Conservation (phyloP, 2,888 invertebrate species). For the Sthenelais limicola region DNA sequence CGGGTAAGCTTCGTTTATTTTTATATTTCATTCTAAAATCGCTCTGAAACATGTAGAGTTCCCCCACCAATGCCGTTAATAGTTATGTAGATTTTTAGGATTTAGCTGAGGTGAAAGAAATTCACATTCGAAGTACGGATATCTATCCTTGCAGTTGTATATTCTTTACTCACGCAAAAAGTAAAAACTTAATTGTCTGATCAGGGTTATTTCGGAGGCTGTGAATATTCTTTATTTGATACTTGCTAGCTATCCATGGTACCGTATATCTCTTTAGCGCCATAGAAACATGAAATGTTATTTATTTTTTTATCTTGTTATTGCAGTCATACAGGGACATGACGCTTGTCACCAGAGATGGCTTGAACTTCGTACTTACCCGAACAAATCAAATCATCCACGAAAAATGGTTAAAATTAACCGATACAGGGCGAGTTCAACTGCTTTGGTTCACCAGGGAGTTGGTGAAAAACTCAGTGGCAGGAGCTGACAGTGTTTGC, state of each 20-base stretch:
- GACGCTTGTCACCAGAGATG: conserved; percentile 90
- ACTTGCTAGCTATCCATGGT: neutral
- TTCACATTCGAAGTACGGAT: neutral
- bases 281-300: neutral
- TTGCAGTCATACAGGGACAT: conserved; percentile 88
- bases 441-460: conserved; percentile 92
- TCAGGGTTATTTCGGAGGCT: too few relatives aligned
- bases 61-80: too few relatives aligned
- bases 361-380: conserved; percentile 85
- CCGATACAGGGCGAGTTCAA: conserved; percentile 84
- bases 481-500: conserved; percentile 89
- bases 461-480: conserved; percentile 91
- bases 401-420: conserved; percentile 90
- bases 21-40: neutral
- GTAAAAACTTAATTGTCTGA: too few relatives aligned
- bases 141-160: neutral
- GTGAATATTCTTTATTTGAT: too few relatives aligned
- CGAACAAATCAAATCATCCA: conserved; percentile 88
- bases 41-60: neutral
- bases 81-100: too few relatives aligned
- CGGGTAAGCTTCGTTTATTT: conserved; percentile 62
- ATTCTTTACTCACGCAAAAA: neutral
- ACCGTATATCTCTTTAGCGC: neutral
- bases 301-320: conserved; percentile 13
- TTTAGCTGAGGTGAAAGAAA: too few relatives aligned